These are phyloP conservation scores for Pterobdella sp. DNA, from an alignment of 2,888 invertebrate species.

Conservation along the genomic window DNA sequence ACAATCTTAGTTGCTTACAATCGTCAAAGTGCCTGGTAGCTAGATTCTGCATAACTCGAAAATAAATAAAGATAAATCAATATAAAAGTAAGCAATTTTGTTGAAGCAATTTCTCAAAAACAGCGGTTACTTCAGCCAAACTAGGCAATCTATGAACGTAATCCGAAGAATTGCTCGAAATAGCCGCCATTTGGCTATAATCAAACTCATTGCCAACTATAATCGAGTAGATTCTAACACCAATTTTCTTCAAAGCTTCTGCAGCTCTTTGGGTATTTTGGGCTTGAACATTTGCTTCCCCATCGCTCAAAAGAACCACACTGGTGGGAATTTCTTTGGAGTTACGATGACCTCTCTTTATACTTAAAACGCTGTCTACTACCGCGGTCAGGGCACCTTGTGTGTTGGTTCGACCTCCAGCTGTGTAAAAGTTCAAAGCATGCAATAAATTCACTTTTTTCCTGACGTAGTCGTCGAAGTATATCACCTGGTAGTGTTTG, in stretches of 20 bases:
- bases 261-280: slow-evolving; percentile 45
- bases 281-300: slow-evolving; percentile 44
- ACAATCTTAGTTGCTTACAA: too few relatives aligned
- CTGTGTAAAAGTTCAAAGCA: slow-evolving; percentile 34
- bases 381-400: slow-evolving; percentile 34
- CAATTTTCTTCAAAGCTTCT: slow-evolving; percentile 19
- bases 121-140: slow-evolving; percentile 13
- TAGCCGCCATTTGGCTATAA: slow-evolving; percentile 32
- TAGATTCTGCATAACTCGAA: too few relatives aligned
- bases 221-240: slow-evolving; percentile 34
- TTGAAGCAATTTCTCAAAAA: slow-evolving; percentile 5
- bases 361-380: slow-evolving; percentile 28
- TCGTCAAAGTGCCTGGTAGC: too few relatives aligned
- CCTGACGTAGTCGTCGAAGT: slow-evolving; percentile 38
- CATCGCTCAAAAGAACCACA: slow-evolving; percentile 43
- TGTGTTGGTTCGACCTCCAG: slow-evolving; percentile 36
- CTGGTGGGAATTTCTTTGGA: slow-evolving; percentile 37
- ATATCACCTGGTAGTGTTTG: slow-evolving; percentile 37
- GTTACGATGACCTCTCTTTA: slow-evolving; percentile 26
- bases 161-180: slow-evolving; percentile 28
- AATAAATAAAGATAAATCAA: too few relatives aligned
- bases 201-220: slow-evolving; percentile 34
- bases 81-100: slow-evolving; percentile 15
- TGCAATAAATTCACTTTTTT: slow-evolving; percentile 34
- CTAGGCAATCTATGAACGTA: slow-evolving; percentile 31